Conservation (phyloP, 1,140 invertebrate species). For the Battus philenor region DNA sequence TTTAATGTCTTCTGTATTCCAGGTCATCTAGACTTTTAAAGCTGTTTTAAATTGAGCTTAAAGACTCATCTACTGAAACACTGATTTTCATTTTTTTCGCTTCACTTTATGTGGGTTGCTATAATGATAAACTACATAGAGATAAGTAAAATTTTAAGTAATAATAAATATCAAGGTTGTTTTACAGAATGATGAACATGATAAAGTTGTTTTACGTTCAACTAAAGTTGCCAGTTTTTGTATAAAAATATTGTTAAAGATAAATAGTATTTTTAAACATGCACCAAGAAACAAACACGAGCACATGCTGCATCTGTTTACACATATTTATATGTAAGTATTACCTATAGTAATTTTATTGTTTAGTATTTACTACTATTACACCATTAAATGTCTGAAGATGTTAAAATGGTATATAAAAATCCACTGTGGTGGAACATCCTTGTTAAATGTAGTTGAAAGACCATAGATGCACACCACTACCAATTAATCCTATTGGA, state of each 20-base stretch:
- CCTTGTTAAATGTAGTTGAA: neutral
- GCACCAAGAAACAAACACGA: conserved; percentile 30
- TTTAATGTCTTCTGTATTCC: neutral
- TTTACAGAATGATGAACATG: conserved; percentile 42
- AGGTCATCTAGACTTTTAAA: neutral
- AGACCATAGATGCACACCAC: too few relatives aligned
- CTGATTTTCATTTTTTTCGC: too few relatives aligned
- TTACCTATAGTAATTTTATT: too few relatives aligned
- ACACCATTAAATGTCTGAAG: neutral
- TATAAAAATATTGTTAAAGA: conserved; percentile 49
- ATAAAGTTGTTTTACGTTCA: conserved; percentile 43
- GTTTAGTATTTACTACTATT: neutral
- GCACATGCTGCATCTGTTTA: conserved; percentile 35
- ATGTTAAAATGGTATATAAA: neutral
- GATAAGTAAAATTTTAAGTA: too few relatives aligned
- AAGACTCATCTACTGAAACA: neutral
- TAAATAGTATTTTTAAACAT: conserved; percentile 42
- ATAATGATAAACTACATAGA: too few relatives aligned
- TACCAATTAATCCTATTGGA: neutral
- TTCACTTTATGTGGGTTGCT: too few relatives aligned
- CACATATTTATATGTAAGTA: conserved; percentile 44
- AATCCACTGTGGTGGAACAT: neutral
- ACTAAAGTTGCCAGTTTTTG: conserved; percentile 51
- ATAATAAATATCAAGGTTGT: too few relatives aligned
- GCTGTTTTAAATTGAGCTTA: conserved; percentile 2